Conservation (phyloP, 53 echinoderm and acorn worm genomes). For the Pentamera pediparva region DNA sequence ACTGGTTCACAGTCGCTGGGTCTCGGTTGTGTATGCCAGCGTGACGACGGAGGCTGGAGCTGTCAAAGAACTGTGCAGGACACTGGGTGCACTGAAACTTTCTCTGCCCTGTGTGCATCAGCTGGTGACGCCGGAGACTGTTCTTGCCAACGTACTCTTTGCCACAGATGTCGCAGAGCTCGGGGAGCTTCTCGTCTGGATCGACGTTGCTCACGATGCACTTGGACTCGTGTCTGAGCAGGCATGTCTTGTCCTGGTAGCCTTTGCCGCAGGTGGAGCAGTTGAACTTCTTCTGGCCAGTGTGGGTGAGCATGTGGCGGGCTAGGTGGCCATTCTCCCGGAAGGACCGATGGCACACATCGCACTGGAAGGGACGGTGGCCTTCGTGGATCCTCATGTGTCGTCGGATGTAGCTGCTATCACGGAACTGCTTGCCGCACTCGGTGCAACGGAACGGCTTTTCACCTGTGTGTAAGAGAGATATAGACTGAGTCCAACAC, state of each 20-base stretch:
- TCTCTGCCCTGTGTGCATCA: slow-evolving; percentile 36
- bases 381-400: slow-evolving; percentile 45
- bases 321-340: slow-evolving; percentile 29
- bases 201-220: slow-evolving; percentile 21
- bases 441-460: slow-evolving; percentile 33
- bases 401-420: slow-evolving; percentile 23
- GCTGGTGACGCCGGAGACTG: slow-evolving; percentile 31
- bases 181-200: slow-evolving; percentile 31
- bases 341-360: slow-evolving; percentile 37
- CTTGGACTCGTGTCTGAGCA: slow-evolving; percentile 39
- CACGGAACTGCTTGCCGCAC: slow-evolving; percentile 33
- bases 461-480: slow-evolving; percentile 34
- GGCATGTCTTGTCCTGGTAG: slow-evolving; percentile 26
- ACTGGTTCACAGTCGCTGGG: slow-evolving; percentile 6
- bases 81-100: slow-evolving; percentile 39
- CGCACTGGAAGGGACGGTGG: slow-evolving; percentile 38
- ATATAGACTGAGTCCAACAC: too few relatives aligned
- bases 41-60: slow-evolving; percentile 17
- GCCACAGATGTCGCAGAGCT: slow-evolving; percentile 38
- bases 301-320: slow-evolving; percentile 41
- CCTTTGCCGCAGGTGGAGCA: slow-evolving; percentile 47
- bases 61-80: slow-evolving; percentile 25
- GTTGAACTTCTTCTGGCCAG: slow-evolving; percentile 46
- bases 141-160: slow-evolving; percentile 47
- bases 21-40: slow-evolving; percentile 25